A percentile compares a stretch with the other conserved stretches of the same genome.
Conservation (phyloP, 2,113 vertebrate species). For the Myotis yumanensis region DNA sequence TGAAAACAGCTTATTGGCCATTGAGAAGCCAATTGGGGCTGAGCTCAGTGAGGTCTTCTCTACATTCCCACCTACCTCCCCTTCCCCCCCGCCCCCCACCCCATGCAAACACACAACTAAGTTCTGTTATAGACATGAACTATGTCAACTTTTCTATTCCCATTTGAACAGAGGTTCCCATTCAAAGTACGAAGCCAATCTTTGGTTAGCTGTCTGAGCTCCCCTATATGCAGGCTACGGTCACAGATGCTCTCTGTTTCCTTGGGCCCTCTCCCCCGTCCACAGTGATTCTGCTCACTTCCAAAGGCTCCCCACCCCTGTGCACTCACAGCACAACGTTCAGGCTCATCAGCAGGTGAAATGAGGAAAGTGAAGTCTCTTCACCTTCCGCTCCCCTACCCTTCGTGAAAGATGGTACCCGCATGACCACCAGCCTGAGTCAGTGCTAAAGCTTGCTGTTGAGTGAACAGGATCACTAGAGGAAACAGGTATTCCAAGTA, state of each 20-base stretch:
- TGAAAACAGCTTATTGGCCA: neutral
- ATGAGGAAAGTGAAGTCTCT: neutral
- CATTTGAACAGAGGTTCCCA: neutral
- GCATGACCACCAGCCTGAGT: neutral
- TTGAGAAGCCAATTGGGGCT: neutral
- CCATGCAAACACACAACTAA: neutral
- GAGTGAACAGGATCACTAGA: constrained; percentile 83
- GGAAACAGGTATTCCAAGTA: constrained; percentile 76
- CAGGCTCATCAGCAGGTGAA: constrained; percentile 63
- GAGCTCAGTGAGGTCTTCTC: constrained; percentile 23
- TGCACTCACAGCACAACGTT: neutral
- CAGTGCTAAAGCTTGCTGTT: neutral
- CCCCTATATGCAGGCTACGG: constrained; percentile 62
- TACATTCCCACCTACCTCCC: constrained; percentile 29
- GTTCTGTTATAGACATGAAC: constrained; percentile 52
- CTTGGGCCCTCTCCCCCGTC: constrained; percentile 51
- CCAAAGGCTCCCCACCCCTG: neutral
- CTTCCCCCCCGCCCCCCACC: neutral
- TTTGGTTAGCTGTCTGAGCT: neutral
- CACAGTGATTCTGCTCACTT: constrained; percentile 82
- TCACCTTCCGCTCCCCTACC: neutral
- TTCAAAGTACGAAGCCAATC: neutral
- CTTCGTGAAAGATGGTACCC: neutral
- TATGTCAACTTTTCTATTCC: neutral
- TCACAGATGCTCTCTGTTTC: constrained; percentile 83